phyloP scores from a whole-genome alignment of 1,140 invertebrate genomes.

The Nasonia vitripennis region DNA sequence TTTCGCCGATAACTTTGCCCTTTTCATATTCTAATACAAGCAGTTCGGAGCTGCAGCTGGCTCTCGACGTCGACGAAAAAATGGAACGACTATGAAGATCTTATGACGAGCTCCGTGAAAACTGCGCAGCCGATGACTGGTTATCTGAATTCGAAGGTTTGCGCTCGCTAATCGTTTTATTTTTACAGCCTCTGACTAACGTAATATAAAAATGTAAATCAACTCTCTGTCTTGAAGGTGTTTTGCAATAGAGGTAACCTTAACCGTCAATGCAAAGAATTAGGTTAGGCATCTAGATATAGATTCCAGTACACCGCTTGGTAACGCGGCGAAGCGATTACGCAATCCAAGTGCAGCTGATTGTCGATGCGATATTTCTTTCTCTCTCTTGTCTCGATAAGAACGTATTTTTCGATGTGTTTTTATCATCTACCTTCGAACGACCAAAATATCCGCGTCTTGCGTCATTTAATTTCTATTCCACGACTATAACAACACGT shows the following conservation, averaged over 20 bases:
- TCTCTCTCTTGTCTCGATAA: neutral
- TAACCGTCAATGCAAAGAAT: constrained; percentile 20
- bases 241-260: constrained; percentile 20
- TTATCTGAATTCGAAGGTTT: neutral
- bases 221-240: neutral
- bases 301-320: constrained; percentile 5
- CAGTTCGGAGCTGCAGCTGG: neutral
- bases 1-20: neutral
- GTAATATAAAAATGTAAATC: neutral
- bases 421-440: neutral
- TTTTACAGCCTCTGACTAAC: neutral
- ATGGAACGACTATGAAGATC: no score
- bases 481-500: no score
- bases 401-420: neutral
- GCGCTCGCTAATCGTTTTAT: no score
- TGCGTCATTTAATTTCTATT: no score
- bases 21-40: neutral
- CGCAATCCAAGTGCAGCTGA: neutral
- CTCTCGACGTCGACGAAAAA: no score
- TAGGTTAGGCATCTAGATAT: constrained; percentile 22
- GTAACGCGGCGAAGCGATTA: constrained; percentile 3
- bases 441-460: neutral
- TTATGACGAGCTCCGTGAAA: no score
- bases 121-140: no score
- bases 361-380: constrained; percentile 17